Conservation (phyloP, 1,140 invertebrate genomes). For the Leptonema lineaticorne region DNA sequence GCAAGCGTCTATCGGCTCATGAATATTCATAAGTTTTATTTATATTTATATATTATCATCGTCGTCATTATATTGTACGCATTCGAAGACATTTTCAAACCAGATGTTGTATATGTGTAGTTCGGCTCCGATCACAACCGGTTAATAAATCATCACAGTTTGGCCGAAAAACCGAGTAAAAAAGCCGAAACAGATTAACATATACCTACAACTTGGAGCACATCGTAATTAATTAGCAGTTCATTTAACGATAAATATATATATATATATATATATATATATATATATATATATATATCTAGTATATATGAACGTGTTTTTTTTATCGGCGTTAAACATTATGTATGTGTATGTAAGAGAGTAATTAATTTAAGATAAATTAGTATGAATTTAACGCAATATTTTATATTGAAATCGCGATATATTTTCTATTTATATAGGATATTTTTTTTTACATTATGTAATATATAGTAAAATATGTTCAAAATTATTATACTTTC, state of each 20-base stretch:
- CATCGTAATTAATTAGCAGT: constrained; percentile 11
- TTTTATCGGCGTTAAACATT: too few relatives aligned
- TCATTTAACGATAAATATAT: constrained; percentile 13
- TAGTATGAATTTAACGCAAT: too few relatives aligned
- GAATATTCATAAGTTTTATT: constrained; percentile 11
- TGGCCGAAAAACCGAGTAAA: not conserved
- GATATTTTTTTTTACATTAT: too few relatives aligned
- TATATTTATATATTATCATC: too few relatives aligned
- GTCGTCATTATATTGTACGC: not conserved
- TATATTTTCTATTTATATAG: too few relatives aligned
- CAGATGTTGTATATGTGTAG: not conserved
- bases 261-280: not conserved
- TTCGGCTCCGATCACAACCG: constrained; percentile 4
- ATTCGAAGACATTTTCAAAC: not conserved
- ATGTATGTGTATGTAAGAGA: too few relatives aligned
- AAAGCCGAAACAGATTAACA: constrained; percentile 6
- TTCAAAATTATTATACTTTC: too few relatives aligned
- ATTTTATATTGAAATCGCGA: too few relatives aligned
- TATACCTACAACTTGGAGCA: not conserved
- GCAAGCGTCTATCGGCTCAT: not conserved
- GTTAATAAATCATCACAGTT: constrained; percentile 13
- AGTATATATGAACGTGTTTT: too few relatives aligned
- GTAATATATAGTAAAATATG: too few relatives aligned
- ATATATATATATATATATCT: too few relatives aligned
- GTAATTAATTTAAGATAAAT: too few relatives aligned